Conservation (phyloP, 2,888 invertebrate genomes). For the Acleris sparsana region DNA sequence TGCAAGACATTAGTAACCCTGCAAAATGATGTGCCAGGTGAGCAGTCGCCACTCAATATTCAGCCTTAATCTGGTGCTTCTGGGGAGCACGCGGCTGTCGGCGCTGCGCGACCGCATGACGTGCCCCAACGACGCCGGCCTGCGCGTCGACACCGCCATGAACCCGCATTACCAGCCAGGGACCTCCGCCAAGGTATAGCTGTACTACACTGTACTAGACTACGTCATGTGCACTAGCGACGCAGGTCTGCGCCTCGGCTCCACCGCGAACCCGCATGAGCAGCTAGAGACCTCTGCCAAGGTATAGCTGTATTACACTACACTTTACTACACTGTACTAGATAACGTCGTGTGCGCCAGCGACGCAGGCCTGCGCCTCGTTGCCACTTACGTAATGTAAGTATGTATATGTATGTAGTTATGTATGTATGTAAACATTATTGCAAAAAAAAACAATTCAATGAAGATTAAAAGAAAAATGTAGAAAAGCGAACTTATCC, state of each 20-base stretch:
- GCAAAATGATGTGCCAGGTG: slow-evolving; percentile 40
- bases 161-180: slow-evolving; percentile 56
- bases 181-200: too few relatives aligned
- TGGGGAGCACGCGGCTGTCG: slow-evolving; percentile 84
- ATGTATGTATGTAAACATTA: too few relatives aligned
- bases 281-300: too few relatives aligned
- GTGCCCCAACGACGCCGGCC: slow-evolving; percentile 88
- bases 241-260: slow-evolving; percentile 83
- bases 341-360: slow-evolving; percentile 81
- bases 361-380: slow-evolving; percentile 83
- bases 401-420: too few relatives aligned
- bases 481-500: too few relatives aligned
- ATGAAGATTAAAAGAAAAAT: too few relatives aligned
- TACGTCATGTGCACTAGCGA: slow-evolving; percentile 91
- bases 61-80: slow-evolving; percentile 58
- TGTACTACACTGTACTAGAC: too few relatives aligned
- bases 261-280: slow-evolving; percentile 77
- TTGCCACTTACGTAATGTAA: too few relatives aligned
- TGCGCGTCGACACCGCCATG: slow-evolving; percentile 84
- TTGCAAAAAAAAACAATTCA: too few relatives aligned
- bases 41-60: slow-evolving; percentile 63
- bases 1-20: too few relatives aligned
- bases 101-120: slow-evolving; percentile 89
- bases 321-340: too few relatives aligned
- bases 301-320: too few relatives aligned